A percentile compares a stretch with the other conserved stretches of the same genome.
These are phyloP conservation scores for Hypomecis atomaria DNA, from an alignment of 2,888 invertebrate species.

Conservation along the genomic window DNA sequence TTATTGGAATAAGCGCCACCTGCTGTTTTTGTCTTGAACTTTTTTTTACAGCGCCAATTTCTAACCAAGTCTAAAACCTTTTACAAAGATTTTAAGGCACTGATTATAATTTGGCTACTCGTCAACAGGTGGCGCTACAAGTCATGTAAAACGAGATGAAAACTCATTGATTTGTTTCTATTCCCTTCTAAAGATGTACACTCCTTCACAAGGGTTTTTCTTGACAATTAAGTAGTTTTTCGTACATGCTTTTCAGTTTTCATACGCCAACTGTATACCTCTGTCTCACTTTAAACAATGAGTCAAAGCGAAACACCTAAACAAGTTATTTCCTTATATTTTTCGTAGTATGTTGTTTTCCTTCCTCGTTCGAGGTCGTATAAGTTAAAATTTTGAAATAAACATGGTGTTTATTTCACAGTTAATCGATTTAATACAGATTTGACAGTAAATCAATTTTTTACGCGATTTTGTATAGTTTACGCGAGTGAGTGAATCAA, in stretches of 20 bases:
- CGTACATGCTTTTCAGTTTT: conserved; percentile 1
- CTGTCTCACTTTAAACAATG: conserved; percentile 29
- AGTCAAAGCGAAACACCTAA: conserved; percentile 20
- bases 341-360: conserved; percentile 28
- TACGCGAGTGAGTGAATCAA: not conserved
- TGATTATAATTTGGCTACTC: not conserved
- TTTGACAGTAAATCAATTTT: not conserved
- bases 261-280: conserved; percentile 17
- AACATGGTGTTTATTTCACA: conserved; percentile 13
- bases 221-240: conserved; percentile 9
- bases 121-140: conserved; percentile 24
- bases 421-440: conserved; percentile 18
- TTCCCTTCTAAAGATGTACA: conserved; percentile 17
- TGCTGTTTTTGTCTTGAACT: not conserved
- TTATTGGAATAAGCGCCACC: conserved; percentile 8
- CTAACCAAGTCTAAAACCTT: too few relatives aligned
- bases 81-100: not conserved
- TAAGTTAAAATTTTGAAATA: conserved; percentile 1
- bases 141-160: not conserved
- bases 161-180: conserved; percentile 13
- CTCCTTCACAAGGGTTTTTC: conserved; percentile 16
- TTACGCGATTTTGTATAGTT: conserved; percentile 4
- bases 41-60: too few relatives aligned
- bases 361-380: conserved; percentile 22
- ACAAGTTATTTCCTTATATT: conserved; percentile 8